phyloP scores from a whole-genome alignment of 2,888 invertebrate species.

The Branchellion lobata region DNA sequence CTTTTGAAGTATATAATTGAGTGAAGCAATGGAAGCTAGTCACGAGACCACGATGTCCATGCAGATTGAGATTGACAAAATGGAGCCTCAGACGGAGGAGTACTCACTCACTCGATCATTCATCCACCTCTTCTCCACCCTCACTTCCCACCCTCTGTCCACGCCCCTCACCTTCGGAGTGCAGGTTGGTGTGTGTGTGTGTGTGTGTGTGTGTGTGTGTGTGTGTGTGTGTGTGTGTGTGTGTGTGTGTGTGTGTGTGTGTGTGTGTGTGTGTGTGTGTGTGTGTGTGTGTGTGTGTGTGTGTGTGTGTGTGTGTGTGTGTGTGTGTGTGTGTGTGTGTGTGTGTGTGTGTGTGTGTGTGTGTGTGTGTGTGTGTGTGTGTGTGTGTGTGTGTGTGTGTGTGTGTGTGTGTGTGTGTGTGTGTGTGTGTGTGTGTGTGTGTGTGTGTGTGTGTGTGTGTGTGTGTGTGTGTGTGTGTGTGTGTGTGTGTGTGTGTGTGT shows the following conservation, averaged over 20 bases:
- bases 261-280: conserved; percentile 17
- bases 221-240: conserved; percentile 32
- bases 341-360: neutral
- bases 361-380: conserved; percentile 30
- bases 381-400: neutral
- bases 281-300: conserved; percentile 19
- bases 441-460: neutral
- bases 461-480: conserved; percentile 8
- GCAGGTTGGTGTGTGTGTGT: conserved; percentile 72
- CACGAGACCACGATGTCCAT: too few species aligned
- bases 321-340: conserved; percentile 13
- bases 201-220: too few species aligned
- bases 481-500: neutral
- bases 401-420: conserved; percentile 18
- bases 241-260: conserved; percentile 36
- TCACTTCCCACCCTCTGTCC: conserved; percentile 66
- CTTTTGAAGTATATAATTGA: too few species aligned
- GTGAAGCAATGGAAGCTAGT: too few species aligned
- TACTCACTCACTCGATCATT: conserved; percentile 84
- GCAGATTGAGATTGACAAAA: conserved; percentile 85
- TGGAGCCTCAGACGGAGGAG: conserved; percentile 84
- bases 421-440: conserved; percentile 1
- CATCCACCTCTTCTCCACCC: conserved; percentile 72
- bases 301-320: conserved; percentile 17
- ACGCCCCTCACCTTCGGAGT: conserved; percentile 64